Conservation (phyloP, 2,113 vertebrate genomes). For the Typhlomys cinereus region DNA sequence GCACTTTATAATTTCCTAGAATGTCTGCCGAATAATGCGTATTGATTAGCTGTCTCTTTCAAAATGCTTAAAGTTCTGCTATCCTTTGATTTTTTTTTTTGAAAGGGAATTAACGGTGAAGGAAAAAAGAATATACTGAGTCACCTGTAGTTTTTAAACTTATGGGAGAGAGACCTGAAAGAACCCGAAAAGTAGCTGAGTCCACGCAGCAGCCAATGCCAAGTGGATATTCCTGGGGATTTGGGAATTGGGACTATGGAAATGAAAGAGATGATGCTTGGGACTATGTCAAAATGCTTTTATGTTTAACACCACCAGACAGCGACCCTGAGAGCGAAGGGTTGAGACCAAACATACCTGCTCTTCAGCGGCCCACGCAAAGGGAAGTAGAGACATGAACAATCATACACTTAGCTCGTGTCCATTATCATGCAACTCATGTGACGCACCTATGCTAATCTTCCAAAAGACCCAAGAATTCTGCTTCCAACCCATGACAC, state of each 20-base stretch:
- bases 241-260: neutral
- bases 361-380: neutral
- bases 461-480: neutral
- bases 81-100: constrained; percentile 58
- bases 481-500: neutral
- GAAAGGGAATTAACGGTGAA: constrained; percentile 66
- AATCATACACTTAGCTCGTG: neutral
- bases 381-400: constrained; percentile 20
- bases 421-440: neutral
- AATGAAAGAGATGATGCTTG: neutral
- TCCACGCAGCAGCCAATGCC: neutral
- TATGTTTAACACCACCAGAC: neutral
- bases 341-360: neutral
- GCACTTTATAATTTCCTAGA: constrained; percentile 81
- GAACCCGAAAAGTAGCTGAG: neutral
- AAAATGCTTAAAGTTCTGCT: constrained; percentile 71
- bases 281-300: neutral
- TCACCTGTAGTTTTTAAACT: constrained; percentile 35
- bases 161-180: neutral
- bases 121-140: neutral
- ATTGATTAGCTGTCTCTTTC: constrained; percentile 80
- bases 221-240: neutral
- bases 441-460: neutral
- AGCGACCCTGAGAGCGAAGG: neutral
- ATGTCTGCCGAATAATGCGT: constrained; percentile 79